Base-by-base conservation (phyloP, 1,140 invertebrate genomes). In the Pseudoatta argentina region DNA sequence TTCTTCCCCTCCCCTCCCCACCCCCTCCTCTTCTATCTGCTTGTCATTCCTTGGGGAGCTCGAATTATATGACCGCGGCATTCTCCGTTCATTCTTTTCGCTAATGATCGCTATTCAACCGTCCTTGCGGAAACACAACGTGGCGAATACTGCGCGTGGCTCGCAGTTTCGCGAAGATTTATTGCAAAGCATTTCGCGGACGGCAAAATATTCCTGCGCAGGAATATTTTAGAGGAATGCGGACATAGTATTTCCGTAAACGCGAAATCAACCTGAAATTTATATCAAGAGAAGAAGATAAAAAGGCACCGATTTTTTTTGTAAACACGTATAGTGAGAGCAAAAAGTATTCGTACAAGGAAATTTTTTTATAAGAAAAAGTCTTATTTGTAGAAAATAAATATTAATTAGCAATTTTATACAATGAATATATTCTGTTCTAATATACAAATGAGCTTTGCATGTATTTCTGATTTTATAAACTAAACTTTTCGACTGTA, bases 51-150 rank as follows among this genome's bases (percentile, higher is more conserved):
- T 34, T 53, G 3, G 67, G 16, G 67, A 71, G 51, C 30, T 81
- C 78, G 78, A 73, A 59, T 82, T 82, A 44, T 72, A 61, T 24
- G 66, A 34, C 53, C 66, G 30, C 53, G 34, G 21, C 48, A 24
- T 73, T 73, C 30, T n/a, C 21, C 21, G 34, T 24, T 72, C 27
- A 57, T 82, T 72, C 67, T 72, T 82, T 73, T 21, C 78, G 78
- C 55, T 82, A 59, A 82, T 73, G 78, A 82, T 82, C 78, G 53
- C 57, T 21, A 72, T 81, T 81, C 64, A 71, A 14, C 30, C 77
- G 63, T 69, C 30, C 66, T 39, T 7, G 53, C 78, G 66, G 66
- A 81, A 72, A 71, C 78, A 51, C 48, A 72, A 71, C 78, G 63
- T 18, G 44, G 30, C 77, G 78, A 27, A 69, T 69, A 69, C 16